phyloP scores from a whole-genome alignment of 2,888 invertebrate species.

The Oligia fasciuncula region DNA sequence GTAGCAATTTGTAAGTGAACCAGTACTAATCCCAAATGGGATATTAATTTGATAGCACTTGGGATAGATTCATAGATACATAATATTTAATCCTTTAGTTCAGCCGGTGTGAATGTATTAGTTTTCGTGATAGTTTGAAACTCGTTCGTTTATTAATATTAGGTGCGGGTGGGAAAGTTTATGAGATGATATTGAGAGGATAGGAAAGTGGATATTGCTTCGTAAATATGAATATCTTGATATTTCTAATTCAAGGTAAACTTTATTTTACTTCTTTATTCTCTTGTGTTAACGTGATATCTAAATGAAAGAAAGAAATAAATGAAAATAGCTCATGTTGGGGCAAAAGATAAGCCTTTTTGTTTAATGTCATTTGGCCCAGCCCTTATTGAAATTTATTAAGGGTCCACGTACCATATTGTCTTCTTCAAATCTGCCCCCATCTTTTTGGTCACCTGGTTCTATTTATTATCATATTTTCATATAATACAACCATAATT shows the following conservation, averaged over 20 bases:
- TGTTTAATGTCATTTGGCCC: background rate
- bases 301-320: background rate
- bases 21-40: conserved; percentile 62
- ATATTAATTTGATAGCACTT: conserved; percentile 63
- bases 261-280: too few relatives aligned
- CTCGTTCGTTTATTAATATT: conserved; percentile 2
- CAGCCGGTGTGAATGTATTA: conserved; percentile 44
- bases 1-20: conserved; percentile 55
- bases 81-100: conserved; percentile 55
- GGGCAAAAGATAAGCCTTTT: background rate
- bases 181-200: background rate
- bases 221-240: background rate
- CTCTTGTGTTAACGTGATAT: background rate
- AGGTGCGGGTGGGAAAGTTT: background rate
- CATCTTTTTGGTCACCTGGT: background rate
- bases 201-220: background rate
- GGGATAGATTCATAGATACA: conserved; percentile 41
- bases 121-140: conserved; percentile 44
- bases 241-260: background rate
- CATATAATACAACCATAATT: background rate
- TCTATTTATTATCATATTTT: background rate
- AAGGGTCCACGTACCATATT: background rate
- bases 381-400: background rate
- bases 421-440: background rate
- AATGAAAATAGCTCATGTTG: background rate